Evolutionary conservation across 2,797 vertebrate species (phyloP).

Genomic region (Acrossocheilus fasciatus): DNA sequence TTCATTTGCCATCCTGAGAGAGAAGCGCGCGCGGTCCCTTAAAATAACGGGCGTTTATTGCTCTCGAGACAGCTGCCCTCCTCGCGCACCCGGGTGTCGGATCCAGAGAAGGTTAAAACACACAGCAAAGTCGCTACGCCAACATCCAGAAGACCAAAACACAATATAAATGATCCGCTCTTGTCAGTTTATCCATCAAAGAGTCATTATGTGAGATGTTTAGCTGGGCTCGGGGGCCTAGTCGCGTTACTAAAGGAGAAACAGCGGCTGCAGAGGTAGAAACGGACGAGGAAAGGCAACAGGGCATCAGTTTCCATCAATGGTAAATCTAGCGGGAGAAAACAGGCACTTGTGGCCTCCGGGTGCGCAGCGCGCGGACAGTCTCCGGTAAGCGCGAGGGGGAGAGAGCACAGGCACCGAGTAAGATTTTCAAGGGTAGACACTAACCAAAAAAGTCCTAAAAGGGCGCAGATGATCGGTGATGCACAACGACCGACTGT

Average conservation of each 20-base stretch:
- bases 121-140: slow-evolving; percentile 38
- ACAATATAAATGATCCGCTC: slow-evolving; percentile 19
- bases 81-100: slow-evolving; percentile 27
- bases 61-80: slow-evolving; percentile 59
- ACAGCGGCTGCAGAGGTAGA: slow-evolving; percentile 55
- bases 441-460: slow-evolving; percentile 2
- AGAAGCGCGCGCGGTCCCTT: slow-evolving; percentile 72
- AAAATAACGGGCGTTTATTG: slow-evolving; percentile 53
- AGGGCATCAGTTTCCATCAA: slow-evolving; percentile 35
- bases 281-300: slow-evolving; percentile 43
- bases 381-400: not conserved
- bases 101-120: slow-evolving; percentile 37
- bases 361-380: not conserved
- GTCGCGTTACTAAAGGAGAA: slow-evolving; percentile 28
- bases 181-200: slow-evolving; percentile 32
- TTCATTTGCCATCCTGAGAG: slow-evolving; percentile 93
- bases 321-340: slow-evolving; percentile 35
- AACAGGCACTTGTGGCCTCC: slow-evolving; percentile 54
- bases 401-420: not conserved
- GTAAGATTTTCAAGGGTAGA: slow-evolving; percentile 1
- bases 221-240: slow-evolving; percentile 11
- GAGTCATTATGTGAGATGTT: slow-evolving; percentile 5
- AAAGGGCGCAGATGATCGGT: slow-evolving; percentile 9
- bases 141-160: slow-evolving; percentile 21
- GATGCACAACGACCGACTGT: not conserved